A percentile compares a stretch with the other conserved stretches of the same genome.
phyloP scores from a whole-genome alignment of 1,140 invertebrate species.

The Cherax quadricarinatus region DNA sequence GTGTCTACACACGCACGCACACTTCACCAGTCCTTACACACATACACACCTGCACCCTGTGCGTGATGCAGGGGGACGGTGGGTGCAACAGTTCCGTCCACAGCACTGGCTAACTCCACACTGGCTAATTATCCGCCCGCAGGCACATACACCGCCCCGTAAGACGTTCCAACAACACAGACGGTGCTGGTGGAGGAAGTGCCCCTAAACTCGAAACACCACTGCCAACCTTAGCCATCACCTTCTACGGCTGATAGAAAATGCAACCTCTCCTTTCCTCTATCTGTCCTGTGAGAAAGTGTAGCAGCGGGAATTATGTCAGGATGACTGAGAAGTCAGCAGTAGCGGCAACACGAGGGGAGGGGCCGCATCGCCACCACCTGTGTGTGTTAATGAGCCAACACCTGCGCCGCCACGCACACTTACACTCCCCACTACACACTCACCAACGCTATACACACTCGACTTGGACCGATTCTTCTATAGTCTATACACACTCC shows the following conservation, averaged over 20 bases:
- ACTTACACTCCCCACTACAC: not conserved
- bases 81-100: conserved; percentile 50
- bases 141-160: not conserved
- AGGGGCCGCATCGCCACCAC: not conserved
- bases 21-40: conserved; percentile 2
- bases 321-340: not conserved
- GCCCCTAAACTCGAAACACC: conserved; percentile 40
- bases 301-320: not conserved
- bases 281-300: not conserved
- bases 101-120: conserved; percentile 54
- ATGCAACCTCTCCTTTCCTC: not conserved
- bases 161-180: conserved; percentile 61
- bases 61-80: conserved; percentile 41
- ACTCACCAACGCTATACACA: no score
- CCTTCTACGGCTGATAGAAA: not conserved
- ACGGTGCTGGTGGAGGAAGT: not conserved
- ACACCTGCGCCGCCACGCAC: not conserved
- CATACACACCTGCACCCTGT: conserved; percentile 53
- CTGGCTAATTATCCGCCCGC: conserved; percentile 50
- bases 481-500: no score
- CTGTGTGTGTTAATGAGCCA: not conserved
- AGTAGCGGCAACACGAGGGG: not conserved
- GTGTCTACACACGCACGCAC: conserved; percentile 35
- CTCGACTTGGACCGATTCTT: no score
- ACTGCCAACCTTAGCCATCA: conserved; percentile 37